Base-by-base conservation (phyloP, 2,888 invertebrate genomes). In the Morpho achilles region DNA sequence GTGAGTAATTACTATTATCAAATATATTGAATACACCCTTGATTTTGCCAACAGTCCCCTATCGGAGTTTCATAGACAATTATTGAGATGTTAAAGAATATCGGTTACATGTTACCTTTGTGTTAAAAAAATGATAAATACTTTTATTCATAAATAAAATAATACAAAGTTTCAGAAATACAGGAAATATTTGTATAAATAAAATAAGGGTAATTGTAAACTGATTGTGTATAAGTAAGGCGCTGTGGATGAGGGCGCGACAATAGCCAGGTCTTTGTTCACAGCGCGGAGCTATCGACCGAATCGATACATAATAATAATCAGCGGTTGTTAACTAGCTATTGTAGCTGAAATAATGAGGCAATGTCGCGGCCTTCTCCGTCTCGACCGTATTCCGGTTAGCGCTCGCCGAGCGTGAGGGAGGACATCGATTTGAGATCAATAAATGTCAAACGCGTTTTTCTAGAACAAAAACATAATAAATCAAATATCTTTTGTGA, bases 401-500 rank as follows among this genome's bases (percentile, higher is more conserved):
- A 72, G 72, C 73, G 71, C 71, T 73, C 73, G 75, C 68, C 76
- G 76, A 73, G 72, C 77, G 74, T 68, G 72, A 75, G 75, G 75
- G 79, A 80, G 79, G 77, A 77, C 75, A 71, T 70, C 74, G 69
- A 74, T 75, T 76, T 69, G 67, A 79, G 75, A 79, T 76, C 76
- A 74, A 79, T 76, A 74, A 76, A 74, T 68, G 65, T 74, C 79
- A 73, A 75, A 78, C 72, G 65, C 69, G 74, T 80, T 80, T 75
- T 73, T 74, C 72, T 71, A 77, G 82, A 85, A 83, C 82, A 87
- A 81, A 71, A 72, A 67, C 70, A 57, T 58, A 53, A 71, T 78
- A 82, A 61, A 86, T 87, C 88, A 88, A 86, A 84, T 82, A 82
- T 77, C 82, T 82, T 79, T 87, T 85, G 82, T 87, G 74, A 75